Evolutionary conservation across 2,888 invertebrate genomes (phyloP), one percentile per base, ranked within the genome.

Genomic region (Pheosia tremula): DNA sequence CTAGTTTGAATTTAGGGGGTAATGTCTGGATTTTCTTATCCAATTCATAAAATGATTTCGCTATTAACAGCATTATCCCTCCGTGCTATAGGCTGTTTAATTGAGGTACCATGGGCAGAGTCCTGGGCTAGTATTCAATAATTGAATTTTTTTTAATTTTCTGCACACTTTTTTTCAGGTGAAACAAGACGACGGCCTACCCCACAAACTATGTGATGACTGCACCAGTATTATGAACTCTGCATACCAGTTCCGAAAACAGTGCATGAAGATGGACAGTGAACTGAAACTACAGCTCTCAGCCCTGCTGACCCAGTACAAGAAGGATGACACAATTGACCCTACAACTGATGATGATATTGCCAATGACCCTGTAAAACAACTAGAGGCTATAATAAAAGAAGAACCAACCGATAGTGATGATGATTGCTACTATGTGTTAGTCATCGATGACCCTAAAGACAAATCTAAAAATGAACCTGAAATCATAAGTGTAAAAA

Each of bases 361-460:
- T 64, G 84, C 81, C 0, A 86, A 86, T 69, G 82, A 91, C 74
- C 88, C 91, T 0, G 77, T 89, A 56, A 92, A 89, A 73, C 89
- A 92, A 75, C 75, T 93, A 7, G 86, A 91, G 67, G 79, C 86
- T 57, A 85, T 91, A 5, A 91, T 93, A 7, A 93, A 93, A 74
- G 70, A 80, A 54, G 93, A 93, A 74, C 91, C 91, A 3, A 80
- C 71, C 45, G 93, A 93, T 56, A 88, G 86, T 74, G 93, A 93
- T 71, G 94, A 94, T 81, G 93, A 94, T 71, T 90, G 77, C 58
- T 94, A 93, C 62, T 93, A 93, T 74, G 93, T 94, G 4, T 82
- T 94, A 37, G 93, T 94, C 3, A 91, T 94, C 64, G 89, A 93
- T 75, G 88, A 91, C 58, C 83, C 84, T 5, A 83, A 87, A 65